These are phyloP conservation scores for Hemicordylus capensis DNA, from an alignment of 2,113 vertebrate genomes.

Conservation along the genomic window DNA sequence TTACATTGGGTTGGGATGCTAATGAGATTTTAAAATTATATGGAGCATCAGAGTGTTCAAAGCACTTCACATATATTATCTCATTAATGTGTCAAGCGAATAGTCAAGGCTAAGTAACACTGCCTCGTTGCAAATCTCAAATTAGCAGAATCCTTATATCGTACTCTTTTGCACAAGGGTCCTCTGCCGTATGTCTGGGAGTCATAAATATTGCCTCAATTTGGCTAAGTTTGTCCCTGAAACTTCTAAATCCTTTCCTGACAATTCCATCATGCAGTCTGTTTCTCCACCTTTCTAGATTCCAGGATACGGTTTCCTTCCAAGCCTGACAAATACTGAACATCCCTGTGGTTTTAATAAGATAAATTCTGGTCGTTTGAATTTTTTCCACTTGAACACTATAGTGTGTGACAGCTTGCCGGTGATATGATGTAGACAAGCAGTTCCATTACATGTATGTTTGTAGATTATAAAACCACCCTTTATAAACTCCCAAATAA, in stretches of 20 bases:
- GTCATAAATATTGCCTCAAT: not conserved
- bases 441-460: not conserved
- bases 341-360: not conserved
- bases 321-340: not conserved
- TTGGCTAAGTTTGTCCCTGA: not conserved
- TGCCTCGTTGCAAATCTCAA: not conserved
- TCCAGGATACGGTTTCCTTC: not conserved
- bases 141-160: not conserved
- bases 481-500: too few species aligned
- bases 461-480: too few species aligned
- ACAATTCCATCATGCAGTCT: not conserved
- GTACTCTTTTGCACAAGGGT: not conserved
- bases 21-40: not conserved
- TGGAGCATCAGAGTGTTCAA: not conserved
- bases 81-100: not conserved
- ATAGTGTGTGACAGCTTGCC: not conserved
- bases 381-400: not conserved
- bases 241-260: not conserved
- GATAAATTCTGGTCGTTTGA: not conserved
- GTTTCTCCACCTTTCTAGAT: not conserved
- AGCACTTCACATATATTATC: not conserved
- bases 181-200: not conserved
- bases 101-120: not conserved
- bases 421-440: not conserved
- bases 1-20: not conserved